Evolutionary conservation across 2,113 vertebrate species (phyloP), one percentile per base, ranked within the genome.

Genomic region (Cyanoramphus novaezelandiae): DNA sequence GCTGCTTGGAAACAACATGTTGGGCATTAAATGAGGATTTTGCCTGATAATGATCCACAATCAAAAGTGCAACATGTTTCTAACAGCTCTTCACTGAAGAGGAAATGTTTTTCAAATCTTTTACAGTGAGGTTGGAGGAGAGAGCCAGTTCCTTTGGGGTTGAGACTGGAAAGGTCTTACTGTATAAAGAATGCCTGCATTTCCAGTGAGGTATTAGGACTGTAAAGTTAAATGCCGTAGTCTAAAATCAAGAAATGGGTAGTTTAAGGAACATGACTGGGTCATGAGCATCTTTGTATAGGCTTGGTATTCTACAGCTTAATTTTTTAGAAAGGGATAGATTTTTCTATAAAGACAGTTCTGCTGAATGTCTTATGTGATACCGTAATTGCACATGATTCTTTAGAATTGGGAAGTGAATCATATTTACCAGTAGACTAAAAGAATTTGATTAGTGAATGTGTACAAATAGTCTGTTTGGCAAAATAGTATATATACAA

Each of bases 401-500:
- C 77, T 70, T 77, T 46, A 65, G 64, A 86, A 94, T 75, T 81
- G 88, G 27, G 44, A 21, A 39, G 59, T 91, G 79, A 93, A 94
- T 95, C 82, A 63, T 74, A 74, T 88, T 88, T 90, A 91, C 78
- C 39, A 39, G 46, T 43, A 63, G 67, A 86, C 94, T 93, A 88
- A 92, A 87, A 60, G 12, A 37, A 72, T 88, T 79, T 0, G 1
- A 47, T 80, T 59, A 87, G 31, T 41, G 37, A 80, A 77, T 10
- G 11, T 53, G 37, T 57, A 59, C 49, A 67, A 87, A 82, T 35
- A 82, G 62, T 69, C 47, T 8, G 17, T 72, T 92, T 91, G 82
- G 70, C 70, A 91, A 47, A 96, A 41, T 3, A 67, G 41, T 85
- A 14, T 37, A 37, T 50, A 11, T 74, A 9, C 25, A 72, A 29